A percentile compares a stretch with the other conserved stretches of the same genome.
phyloP scores from a whole-genome alignment of 2,888 invertebrate genomes.

The Liopterus haemorrhoidalis region DNA sequence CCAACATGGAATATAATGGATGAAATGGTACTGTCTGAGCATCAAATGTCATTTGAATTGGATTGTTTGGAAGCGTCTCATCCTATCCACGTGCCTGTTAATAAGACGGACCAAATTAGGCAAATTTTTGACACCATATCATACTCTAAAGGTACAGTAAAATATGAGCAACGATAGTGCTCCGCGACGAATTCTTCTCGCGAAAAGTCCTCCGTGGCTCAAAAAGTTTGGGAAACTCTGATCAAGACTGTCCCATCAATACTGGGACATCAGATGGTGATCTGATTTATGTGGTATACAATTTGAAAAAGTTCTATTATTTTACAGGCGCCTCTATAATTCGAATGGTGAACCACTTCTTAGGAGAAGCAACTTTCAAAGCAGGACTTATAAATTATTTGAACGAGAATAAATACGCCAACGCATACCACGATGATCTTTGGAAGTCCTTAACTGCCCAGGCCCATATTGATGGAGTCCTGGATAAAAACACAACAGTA shows the following conservation, averaged over 20 bases:
- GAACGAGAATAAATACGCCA: slow-evolving; percentile 50
- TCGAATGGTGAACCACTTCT: slow-evolving; percentile 64
- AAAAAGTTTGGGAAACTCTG: no score
- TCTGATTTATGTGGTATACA: no score
- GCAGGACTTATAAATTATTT: slow-evolving; percentile 51
- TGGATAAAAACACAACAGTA: slow-evolving; percentile 46
- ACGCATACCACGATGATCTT: slow-evolving; percentile 62
- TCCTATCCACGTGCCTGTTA: slow-evolving; percentile 59
- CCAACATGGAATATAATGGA: slow-evolving; percentile 56
- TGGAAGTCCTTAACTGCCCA: slow-evolving; percentile 59
- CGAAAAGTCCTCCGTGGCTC: no score
- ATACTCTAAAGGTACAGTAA: slow-evolving; percentile 57
- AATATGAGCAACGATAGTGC: no score
- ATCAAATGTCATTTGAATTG: slow-evolving; percentile 51
- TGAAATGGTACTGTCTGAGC: slow-evolving; percentile 52
- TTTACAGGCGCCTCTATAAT: slow-evolving; percentile 59
- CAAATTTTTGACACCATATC: slow-evolving; percentile 67
- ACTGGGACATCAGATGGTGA: no score
- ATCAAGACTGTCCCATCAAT: slow-evolving; percentile 14
- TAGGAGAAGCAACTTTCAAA: slow-evolving; percentile 57
- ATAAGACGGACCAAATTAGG: slow-evolving; percentile 55
- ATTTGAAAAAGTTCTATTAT: no score
- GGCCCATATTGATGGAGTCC: slow-evolving; percentile 44
- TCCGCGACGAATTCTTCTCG: no score
- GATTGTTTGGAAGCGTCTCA: slow-evolving; percentile 60